Evolutionary conservation across 2,888 invertebrate genomes (phyloP).

Genomic region (Deroplatys truncata): DNA sequence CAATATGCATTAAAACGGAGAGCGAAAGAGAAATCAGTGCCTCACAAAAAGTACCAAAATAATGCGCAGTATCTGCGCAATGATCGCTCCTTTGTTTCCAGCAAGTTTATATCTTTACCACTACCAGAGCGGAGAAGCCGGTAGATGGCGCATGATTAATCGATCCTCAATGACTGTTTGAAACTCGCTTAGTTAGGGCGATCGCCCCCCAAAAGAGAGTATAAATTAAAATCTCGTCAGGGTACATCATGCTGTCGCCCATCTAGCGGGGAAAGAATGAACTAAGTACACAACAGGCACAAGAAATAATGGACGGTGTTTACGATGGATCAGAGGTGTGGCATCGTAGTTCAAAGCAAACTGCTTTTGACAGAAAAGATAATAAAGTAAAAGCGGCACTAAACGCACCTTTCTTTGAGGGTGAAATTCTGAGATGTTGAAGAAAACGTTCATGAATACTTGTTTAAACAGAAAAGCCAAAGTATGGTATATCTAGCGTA

Average conservation of each 20-base stretch:
- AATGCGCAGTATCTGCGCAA: neutral
- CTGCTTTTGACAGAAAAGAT: too few relatives aligned
- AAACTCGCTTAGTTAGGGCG: neutral
- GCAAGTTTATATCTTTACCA: neutral
- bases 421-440: too few relatives aligned
- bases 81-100: neutral
- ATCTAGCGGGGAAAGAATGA: neutral
- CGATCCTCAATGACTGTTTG: slow-evolving; percentile 5
- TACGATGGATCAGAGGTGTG: too few relatives aligned
- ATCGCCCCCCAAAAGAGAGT: neutral
- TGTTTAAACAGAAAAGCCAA: too few relatives aligned
- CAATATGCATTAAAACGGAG: too few relatives aligned
- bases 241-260: neutral
- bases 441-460: too few relatives aligned
- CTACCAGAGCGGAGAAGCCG: neutral
- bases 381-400: too few relatives aligned
- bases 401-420: too few relatives aligned
- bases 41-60: neutral
- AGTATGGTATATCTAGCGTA: too few relatives aligned
- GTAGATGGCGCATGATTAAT: neutral
- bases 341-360: too few relatives aligned
- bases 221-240: slow-evolving; percentile 4
- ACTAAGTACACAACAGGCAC: neutral
- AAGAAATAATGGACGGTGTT: neutral
- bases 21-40: too few relatives aligned